Conservation (phyloP, 2,113 vertebrate genomes). For the Penelope pileata region DNA sequence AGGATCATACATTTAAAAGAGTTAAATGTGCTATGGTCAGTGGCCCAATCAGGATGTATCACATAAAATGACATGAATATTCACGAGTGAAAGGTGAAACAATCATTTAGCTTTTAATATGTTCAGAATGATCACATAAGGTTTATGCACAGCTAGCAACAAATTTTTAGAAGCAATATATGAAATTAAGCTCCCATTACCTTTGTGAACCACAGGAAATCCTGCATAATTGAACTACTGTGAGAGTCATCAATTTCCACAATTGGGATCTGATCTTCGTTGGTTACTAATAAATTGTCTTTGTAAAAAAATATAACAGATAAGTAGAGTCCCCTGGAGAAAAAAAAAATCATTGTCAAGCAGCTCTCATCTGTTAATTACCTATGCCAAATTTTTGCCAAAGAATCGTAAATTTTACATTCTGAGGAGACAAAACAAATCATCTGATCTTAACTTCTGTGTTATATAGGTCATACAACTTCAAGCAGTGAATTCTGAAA, state of each 20-base stretch:
- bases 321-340: slow-evolving; percentile 92
- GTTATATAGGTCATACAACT: background rate
- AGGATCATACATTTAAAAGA: background rate
- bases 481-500: background rate
- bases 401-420: background rate
- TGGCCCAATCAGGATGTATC: background rate
- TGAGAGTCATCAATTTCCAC: slow-evolving; percentile 98
- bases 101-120: background rate
- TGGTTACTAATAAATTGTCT: slow-evolving; percentile 93
- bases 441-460: background rate
- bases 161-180: background rate
- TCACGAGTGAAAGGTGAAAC: background rate
- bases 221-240: slow-evolving; percentile 91
- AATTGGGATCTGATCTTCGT: slow-evolving; percentile 97
- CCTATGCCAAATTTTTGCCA: background rate
- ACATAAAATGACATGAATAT: background rate
- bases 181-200: slow-evolving; percentile 75
- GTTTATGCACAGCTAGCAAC: background rate
- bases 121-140: background rate
- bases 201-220: slow-evolving; percentile 99
- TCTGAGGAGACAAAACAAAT: background rate
- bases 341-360: slow-evolving; percentile 59
- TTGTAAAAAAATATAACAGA: slow-evolving; percentile 94
- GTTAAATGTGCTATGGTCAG: background rate
- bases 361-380: background rate